Conservation (phyloP, 2,113 vertebrate species). For the Ailuropoda melanoleuca region DNA sequence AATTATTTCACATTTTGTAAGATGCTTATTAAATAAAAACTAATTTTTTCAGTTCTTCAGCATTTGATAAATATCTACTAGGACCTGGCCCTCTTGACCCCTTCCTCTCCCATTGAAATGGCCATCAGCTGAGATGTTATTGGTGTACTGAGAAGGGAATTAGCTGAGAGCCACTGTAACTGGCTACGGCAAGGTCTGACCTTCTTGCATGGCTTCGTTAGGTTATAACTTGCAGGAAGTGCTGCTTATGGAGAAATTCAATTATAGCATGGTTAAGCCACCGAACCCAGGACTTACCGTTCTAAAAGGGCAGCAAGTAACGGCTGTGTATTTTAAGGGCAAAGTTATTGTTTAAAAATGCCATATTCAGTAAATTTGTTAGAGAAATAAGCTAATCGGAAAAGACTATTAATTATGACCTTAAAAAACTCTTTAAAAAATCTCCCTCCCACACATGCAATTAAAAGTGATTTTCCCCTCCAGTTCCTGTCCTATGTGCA, state of each 20-base stretch:
- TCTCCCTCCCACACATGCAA: not conserved
- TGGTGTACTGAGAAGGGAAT: not conserved
- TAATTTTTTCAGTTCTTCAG: not conserved
- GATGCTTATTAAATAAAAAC: not conserved
- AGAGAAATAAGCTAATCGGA: constrained; percentile 28
- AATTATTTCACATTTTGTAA: not conserved
- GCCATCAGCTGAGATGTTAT: not conserved
- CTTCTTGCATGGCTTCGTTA: not conserved
- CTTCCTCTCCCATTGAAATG: not conserved
- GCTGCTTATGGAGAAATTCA: constrained; percentile 16
- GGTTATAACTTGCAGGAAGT: not conserved
- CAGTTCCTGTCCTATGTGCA: not conserved
- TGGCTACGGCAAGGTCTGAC: not conserved
- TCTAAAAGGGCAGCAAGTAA: not conserved
- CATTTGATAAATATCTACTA: not conserved
- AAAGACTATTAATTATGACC: not conserved
- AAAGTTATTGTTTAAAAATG: constrained; percentile 34
- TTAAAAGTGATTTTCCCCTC: not conserved
- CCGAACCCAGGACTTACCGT: not conserved
- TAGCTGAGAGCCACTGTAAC: not conserved
- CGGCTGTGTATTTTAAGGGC: not conserved
- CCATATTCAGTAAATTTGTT: not conserved
- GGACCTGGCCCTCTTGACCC: not conserved
- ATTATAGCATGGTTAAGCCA: not conserved
- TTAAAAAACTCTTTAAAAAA: not conserved